Conservation (phyloP, 2,888 invertebrate species). For the Noctua fimbriata region DNA sequence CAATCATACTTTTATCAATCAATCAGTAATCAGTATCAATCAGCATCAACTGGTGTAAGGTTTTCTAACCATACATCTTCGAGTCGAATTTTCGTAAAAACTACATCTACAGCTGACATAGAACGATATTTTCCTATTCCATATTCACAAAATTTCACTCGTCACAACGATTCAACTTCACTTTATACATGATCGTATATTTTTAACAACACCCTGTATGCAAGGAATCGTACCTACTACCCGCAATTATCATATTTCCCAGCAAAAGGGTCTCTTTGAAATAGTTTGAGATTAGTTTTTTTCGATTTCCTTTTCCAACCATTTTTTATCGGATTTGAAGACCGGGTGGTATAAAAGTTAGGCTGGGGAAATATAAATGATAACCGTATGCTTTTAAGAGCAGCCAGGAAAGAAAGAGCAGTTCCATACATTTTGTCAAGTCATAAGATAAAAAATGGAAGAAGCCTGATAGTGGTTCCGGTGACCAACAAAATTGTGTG, state of each 20-base stretch:
- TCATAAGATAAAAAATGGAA: neutral
- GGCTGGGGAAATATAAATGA: neutral
- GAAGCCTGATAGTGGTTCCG: too few species aligned
- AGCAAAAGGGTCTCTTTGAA: constrained; percentile 25
- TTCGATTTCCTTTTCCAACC: constrained; percentile 4
- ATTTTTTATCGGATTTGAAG: constrained; percentile 17
- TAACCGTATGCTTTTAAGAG: neutral
- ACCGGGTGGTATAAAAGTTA: neutral
- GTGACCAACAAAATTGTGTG: too few species aligned
- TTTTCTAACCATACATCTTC: too few species aligned
- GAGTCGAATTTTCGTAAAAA: neutral
- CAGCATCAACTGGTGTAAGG: too few species aligned
- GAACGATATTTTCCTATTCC: neutral
- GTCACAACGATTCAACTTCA: constrained; percentile 22
- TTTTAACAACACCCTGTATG: constrained; percentile 17
- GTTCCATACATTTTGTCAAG: neutral
- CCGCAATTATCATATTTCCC: constrained; percentile 27
- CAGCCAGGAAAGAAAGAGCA: neutral
- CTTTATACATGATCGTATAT: constrained; percentile 35
- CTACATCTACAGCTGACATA: neutral
- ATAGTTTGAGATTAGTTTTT: constrained; percentile 19
- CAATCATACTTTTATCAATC: too few species aligned
- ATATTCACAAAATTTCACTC: neutral
- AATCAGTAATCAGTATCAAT: too few species aligned
- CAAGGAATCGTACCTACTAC: neutral